Evolutionary conservation across 2,797 vertebrate species (phyloP).

Genomic region (Triplophysa bombifrons): DNA sequence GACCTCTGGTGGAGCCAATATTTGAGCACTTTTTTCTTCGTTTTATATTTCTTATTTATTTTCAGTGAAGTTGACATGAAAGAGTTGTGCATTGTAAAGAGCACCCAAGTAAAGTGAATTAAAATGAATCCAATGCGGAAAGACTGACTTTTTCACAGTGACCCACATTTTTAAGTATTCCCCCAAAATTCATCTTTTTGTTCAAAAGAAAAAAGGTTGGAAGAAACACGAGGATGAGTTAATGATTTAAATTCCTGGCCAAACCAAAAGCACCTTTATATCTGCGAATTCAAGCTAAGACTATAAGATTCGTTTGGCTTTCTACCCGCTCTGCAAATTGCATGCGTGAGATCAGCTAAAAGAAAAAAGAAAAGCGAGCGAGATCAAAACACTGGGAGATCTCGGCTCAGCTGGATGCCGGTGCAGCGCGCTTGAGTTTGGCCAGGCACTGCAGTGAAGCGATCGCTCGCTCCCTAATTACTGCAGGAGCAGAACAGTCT

Average conservation of each 20-base stretch:
- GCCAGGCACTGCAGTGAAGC: conserved; percentile 49
- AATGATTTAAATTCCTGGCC: neutral
- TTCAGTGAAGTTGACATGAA: no score
- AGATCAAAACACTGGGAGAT: conserved; percentile 62
- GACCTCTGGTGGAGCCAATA: no score
- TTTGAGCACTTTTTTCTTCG: neutral
- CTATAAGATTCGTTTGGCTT: conserved; percentile 24
- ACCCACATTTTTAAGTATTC: neutral
- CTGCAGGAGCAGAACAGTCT: conserved; percentile 43
- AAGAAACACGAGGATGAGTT: neutral
- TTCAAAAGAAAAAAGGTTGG: neutral
- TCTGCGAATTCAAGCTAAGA: neutral
- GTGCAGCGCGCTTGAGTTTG: conserved; percentile 58
- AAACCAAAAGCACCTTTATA: conserved; percentile 1
- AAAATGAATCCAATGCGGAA: no score
- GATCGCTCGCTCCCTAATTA: conserved; percentile 60
- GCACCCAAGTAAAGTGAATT: no score
- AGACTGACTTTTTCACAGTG: no score
- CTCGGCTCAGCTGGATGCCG: conserved; percentile 58
- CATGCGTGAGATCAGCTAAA: conserved; percentile 56
- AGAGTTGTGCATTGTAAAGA: no score
- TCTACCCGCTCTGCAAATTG: conserved; percentile 30
- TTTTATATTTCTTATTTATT: neutral
- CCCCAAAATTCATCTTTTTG: neutral
- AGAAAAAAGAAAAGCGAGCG: conserved; percentile 28